Evolutionary conservation across 2,113 vertebrate species (phyloP), one percentile per base, ranked within the genome.

Genomic region (Turdus rufiventris): DNA sequence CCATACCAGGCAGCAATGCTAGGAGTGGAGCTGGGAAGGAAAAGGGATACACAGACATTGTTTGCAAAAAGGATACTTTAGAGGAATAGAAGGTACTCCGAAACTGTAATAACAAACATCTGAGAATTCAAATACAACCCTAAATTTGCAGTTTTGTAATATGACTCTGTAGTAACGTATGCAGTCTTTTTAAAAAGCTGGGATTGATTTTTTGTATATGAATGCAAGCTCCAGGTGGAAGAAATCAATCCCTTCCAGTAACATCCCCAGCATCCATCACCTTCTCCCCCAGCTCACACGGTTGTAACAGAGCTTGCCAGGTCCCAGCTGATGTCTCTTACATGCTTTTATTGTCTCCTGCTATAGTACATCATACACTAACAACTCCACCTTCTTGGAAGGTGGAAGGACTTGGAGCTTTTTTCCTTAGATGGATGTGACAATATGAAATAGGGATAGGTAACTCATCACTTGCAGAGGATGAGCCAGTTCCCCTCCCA

Each of bases 71-170:
- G 8, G 29, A 7, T 42, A 11, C 18, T 83, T 61, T 42, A 24
- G 43, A 70, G 47, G 14, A 67, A 71, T 63, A 71, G 28, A 11
- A 5, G 3, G 17, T 14, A 53, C 1, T 2, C 10, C 0, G 0
- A 61, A 25, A 57, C 15, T 33, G 17, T 38, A 47, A 51, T 15
- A 80, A 42, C 25, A 81, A 58, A 33, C 24, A n/a, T 31, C 38
- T 84, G 34, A 77, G 38, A 67, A 86, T 25, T 68, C 29, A 78
- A 60, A 85, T 26, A 19, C 18, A 2, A 5, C 14, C 2, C 10
- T 54, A 36, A 5, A 23, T 18, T 29, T 24, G 23, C 9, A 42
- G 17, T 24, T 79, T 73, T 2, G 1, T 65, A n/a, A 76, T 63
- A 73, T 12, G 38, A 77, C 19, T 12, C 29, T 33, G 14, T 23